Evolutionary conservation across 1,140 invertebrate species (phyloP), one percentile per base, ranked within the genome.

Genomic region (Himalopsyche phryganea): DNA sequence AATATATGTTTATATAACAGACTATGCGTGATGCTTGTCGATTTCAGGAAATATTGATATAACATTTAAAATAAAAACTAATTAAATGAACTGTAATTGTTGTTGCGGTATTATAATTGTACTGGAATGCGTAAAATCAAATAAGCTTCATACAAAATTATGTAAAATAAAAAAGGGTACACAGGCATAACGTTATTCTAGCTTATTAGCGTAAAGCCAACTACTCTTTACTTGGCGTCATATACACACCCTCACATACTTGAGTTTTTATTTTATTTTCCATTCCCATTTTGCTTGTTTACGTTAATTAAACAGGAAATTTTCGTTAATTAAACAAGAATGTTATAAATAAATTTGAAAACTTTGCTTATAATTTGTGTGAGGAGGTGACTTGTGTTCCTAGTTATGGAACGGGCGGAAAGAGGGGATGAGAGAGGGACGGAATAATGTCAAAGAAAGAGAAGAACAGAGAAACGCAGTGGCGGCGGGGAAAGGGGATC

Each of bases 281-380:
- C 42, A 20, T 28, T 48, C 51, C 28, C 28, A 45, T 54, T 45
- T 46, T 33, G 52, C 38, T 51, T 61, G 54, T 61, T 47, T 54
- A 52, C 60, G 56, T 58, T 56, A 58, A 63, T 63, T 58, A 58
- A 63, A 56, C 56, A 56, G 41, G 52, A 63, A 59, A 63, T 64
- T 55, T 60, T 59, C 53, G 57, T 63, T 63, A 63, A 63, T 63
- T 63, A 59, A 63, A 63, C 61, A 63, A 56, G 61, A 63, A 63
- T 63, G 54, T 64, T 64, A 64, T 64, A 64, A 64, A 64, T 64
- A 64, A 64, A 57, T 64, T 60, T 60, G 58, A 64, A 60, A 64
- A 64, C 57, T 64, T 64, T 57, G 28, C 47, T 60, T 64, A 60
- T 64, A 64, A 64, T 64, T 64, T 58, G 61, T 54, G 52, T 51